Conservation (phyloP, 2,113 vertebrate genomes). For the Thymallus thymallus region DNA sequence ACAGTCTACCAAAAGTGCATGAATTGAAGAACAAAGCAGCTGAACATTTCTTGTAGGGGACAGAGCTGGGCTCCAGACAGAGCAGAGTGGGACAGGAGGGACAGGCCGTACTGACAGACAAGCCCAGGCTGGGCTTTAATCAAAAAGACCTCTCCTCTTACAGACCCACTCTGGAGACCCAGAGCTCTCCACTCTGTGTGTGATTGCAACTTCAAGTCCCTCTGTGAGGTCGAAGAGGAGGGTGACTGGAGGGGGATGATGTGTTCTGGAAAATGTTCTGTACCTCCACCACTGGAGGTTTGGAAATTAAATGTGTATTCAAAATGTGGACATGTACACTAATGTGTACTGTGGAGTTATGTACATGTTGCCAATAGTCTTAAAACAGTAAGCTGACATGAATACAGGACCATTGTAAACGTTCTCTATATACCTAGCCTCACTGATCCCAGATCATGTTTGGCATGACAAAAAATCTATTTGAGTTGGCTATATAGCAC, state of each 20-base stretch:
- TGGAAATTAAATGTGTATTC: not conserved
- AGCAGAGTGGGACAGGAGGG: not conserved
- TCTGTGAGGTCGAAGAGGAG: conserved; percentile 11
- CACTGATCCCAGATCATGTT: too few species aligned
- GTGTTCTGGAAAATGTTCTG: conserved; percentile 41
- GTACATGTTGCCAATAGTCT: too few species aligned
- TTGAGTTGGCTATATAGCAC: too few species aligned
- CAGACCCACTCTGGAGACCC: not conserved
- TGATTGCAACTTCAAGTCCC: conserved; percentile 29
- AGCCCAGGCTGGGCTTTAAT: conserved; percentile 42
- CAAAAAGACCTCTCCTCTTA: conserved; percentile 26
- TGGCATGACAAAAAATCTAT: too few species aligned
- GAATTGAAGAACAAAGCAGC: not conserved
- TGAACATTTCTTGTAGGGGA: too few species aligned
- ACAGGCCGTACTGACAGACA: conserved; percentile 20
- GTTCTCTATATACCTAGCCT: too few species aligned
- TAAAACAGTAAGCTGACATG: too few species aligned
- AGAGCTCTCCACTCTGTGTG: conserved; percentile 8
- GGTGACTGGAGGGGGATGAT: not conserved
- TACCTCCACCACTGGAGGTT: not conserved
- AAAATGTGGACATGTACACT: too few species aligned
- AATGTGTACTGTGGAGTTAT: too few species aligned
- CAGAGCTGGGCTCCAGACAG: not conserved
- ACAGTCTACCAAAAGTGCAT: not conserved
- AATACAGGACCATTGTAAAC: too few species aligned